Evolutionary conservation across 1,140 invertebrate genomes (phyloP).

Genomic region (Rhopalosiphum maidis): DNA sequence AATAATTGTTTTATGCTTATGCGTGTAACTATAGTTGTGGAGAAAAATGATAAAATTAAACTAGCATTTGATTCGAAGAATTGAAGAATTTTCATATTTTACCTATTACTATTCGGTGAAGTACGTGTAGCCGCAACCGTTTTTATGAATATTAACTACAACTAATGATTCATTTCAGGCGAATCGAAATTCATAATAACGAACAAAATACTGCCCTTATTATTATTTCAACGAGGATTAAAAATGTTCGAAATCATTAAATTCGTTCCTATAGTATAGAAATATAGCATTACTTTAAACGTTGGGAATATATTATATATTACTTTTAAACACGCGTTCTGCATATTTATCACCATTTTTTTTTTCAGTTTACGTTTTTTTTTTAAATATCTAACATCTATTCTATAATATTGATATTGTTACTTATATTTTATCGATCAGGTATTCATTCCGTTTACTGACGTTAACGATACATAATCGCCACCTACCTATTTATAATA

Average conservation of each 20-base stretch:
- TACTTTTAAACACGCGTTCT: too few species aligned
- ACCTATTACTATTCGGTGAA: neutral
- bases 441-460: too few species aligned
- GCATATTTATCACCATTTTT: neutral
- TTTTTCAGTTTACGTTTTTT: neutral
- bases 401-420: neutral
- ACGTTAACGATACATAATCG: neutral
- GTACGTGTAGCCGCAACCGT: neutral
- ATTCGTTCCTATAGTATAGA: neutral
- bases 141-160: neutral
- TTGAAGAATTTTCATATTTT: neutral
- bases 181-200: neutral
- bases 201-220: too few species aligned
- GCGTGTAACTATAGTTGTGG: neutral
- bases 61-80: neutral
- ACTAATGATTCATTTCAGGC: neutral
- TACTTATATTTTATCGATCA: too few species aligned
- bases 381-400: neutral
- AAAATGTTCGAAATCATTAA: neutral
- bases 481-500: neutral
- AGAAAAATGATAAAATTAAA: neutral
- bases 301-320: neutral
- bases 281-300: neutral
- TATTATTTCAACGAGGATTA: neutral
- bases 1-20: neutral